Conservation (phyloP, 2,888 invertebrate species). For the Yponomeuta evonymella region DNA sequence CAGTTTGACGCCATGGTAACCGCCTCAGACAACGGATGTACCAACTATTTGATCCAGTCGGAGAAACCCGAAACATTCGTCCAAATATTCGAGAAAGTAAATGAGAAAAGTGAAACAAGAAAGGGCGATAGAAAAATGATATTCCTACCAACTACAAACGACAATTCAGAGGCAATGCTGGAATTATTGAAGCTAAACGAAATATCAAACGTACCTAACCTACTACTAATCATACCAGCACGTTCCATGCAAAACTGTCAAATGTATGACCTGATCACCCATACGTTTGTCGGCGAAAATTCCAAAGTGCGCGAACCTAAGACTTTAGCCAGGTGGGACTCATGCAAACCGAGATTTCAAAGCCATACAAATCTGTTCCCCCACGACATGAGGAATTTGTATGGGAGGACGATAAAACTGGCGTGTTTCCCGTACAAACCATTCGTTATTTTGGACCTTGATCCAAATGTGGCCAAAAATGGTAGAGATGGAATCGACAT, state of each 20-base stretch:
- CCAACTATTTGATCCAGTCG: constrained; percentile 59
- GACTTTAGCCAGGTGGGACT: constrained; percentile 59
- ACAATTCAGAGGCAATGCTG: constrained; percentile 27
- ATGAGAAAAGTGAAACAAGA: constrained; percentile 50
- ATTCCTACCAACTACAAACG: constrained; percentile 42
- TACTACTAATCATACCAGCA: constrained; percentile 42
- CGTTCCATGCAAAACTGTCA: constrained; percentile 27
- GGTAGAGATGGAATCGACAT: constrained; percentile 75
- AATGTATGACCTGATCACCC: constrained; percentile 52
- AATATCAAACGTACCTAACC: constrained; percentile 48
- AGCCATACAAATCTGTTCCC: constrained; percentile 57
- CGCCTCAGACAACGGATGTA: constrained; percentile 63
- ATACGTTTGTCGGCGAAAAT: constrained; percentile 54
- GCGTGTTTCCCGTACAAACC: constrained; percentile 78
- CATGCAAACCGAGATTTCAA: constrained; percentile 43
- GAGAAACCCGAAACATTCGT: constrained; percentile 51
- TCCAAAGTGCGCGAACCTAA: constrained; percentile 29
- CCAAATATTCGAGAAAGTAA: constrained; percentile 49
- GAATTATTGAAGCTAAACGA: constrained; percentile 45
- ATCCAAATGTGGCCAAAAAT: constrained; percentile 36
- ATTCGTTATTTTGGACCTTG: constrained; percentile 66
- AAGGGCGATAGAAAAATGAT: constrained; percentile 64
- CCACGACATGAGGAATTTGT: constrained; percentile 59
- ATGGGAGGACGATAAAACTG: constrained; percentile 64
- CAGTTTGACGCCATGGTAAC: constrained; percentile 29